Conservation (phyloP, 2,113 vertebrate genomes). For the Colistium nudipinnis region DNA sequence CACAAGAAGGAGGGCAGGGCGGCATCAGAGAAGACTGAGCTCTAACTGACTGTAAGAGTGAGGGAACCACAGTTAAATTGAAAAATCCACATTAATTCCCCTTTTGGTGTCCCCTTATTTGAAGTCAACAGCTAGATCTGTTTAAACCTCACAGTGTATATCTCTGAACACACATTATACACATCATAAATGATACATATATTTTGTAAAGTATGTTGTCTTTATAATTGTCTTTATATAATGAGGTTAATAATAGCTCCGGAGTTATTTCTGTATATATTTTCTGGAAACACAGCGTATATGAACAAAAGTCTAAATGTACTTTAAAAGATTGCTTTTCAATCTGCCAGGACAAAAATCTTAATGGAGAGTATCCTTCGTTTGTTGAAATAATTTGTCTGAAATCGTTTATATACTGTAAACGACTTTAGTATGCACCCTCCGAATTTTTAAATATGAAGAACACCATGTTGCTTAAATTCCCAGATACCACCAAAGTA, state of each 20-base stretch:
- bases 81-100: neutral
- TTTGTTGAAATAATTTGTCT: neutral
- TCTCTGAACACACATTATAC: neutral
- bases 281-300: neutral
- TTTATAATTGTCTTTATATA: neutral
- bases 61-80: neutral
- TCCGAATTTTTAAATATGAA: neutral
- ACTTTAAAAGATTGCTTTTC: neutral
- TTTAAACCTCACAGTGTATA: neutral
- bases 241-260: neutral
- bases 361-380: neutral
- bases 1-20: conserved; percentile 4
- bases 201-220: neutral
- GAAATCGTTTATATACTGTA: no score
- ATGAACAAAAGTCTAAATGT: neutral
- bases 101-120: neutral
- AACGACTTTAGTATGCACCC: neutral
- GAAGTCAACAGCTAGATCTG: neutral
- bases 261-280: neutral
- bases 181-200: neutral
- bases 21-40: neutral
- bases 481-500: no score
- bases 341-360: neutral
- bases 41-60: neutral
- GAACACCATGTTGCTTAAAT: neutral